Evolutionary conservation across 2,113 vertebrate genomes (phyloP).

Genomic region (Podilymbus podiceps): DNA sequence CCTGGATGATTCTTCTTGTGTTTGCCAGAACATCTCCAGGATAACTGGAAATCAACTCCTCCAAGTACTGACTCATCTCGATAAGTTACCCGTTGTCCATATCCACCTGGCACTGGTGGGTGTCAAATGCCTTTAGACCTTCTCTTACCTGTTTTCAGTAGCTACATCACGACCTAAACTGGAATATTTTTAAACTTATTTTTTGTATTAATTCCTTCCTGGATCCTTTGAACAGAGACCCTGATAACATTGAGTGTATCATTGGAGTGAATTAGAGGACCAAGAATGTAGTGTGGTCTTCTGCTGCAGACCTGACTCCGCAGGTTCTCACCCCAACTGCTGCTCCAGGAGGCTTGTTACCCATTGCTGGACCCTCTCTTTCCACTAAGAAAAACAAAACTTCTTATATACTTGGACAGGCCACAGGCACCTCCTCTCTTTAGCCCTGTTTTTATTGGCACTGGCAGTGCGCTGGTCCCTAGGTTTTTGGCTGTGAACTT

Average conservation of each 20-base stretch:
- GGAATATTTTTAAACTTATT: neutral
- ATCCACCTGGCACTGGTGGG: neutral
- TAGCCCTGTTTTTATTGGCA: neutral
- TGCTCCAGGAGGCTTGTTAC: neutral
- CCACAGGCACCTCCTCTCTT: neutral
- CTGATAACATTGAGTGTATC: neutral
- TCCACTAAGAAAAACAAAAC: neutral
- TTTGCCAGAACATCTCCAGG: neutral
- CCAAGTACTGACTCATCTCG: neutral
- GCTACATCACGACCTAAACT: rapidly evolving
- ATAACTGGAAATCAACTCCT: neutral
- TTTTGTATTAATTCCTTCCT: neutral
- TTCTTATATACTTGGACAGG: neutral
- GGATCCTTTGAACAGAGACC: neutral
- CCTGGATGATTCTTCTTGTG: neutral
- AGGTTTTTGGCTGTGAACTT: neutral
- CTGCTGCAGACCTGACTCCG: neutral
- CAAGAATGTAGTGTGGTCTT: rapidly evolving
- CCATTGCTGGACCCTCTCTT: rapidly evolving
- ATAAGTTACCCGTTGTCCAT: neutral
- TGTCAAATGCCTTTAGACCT: neutral
- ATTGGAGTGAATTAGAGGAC: neutral
- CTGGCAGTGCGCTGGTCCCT: neutral
- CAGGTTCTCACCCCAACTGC: neutral
- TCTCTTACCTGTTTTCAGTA: rapidly evolving